Evolutionary conservation across 2,113 vertebrate genomes (phyloP).

Genomic region (Eurystomus gularis): DNA sequence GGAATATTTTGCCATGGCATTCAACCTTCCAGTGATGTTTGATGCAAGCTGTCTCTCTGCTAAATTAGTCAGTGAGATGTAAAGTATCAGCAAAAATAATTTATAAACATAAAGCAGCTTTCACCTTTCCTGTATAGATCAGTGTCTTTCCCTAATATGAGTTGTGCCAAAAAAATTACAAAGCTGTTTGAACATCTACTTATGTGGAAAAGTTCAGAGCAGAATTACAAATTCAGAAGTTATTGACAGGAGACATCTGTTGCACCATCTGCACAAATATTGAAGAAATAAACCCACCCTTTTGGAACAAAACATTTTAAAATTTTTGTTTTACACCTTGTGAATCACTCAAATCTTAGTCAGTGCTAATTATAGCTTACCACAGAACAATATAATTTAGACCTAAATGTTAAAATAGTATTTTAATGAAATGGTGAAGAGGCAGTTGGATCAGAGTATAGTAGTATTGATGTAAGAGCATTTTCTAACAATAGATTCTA

Average conservation of each 20-base stretch:
- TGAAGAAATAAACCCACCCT: conserved; percentile 2
- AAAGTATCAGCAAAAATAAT: conserved; percentile 9
- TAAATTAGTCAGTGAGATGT: background rate
- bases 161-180: background rate
- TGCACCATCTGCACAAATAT: conserved; percentile 43
- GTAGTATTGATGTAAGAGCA: background rate
- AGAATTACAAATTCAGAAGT: conserved; percentile 35
- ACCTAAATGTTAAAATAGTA: background rate
- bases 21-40: background rate
- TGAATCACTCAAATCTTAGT: background rate
- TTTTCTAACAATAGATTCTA: background rate
- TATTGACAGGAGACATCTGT: conserved; percentile 63
- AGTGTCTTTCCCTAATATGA: background rate
- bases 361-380: background rate
- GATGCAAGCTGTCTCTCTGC: background rate
- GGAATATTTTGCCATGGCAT: conserved; percentile 7
- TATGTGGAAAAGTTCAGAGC: conserved; percentile 28
- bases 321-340: background rate
- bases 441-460: background rate
- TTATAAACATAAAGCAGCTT: conserved; percentile 12
- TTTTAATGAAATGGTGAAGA: background rate
- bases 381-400: background rate
- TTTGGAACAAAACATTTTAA: background rate
- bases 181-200: background rate
- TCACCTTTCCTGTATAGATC: background rate